Conservation (phyloP, 1,140 invertebrate species). For the Psilanteris sp. region DNA sequence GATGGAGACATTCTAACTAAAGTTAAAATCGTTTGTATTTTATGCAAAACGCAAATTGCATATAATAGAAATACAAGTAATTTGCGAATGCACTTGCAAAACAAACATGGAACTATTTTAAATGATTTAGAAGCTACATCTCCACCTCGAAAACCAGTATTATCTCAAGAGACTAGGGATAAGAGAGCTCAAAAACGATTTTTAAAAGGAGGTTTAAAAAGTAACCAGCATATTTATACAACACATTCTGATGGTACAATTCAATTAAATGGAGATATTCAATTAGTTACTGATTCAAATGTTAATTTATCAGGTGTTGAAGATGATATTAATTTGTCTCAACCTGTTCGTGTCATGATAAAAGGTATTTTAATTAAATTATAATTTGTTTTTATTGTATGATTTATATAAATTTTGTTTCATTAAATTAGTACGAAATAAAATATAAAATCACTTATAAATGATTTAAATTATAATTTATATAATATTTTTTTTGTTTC, state of each 20-base stretch:
- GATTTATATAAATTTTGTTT: too few species aligned
- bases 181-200: conserved; percentile 74
- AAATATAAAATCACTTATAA: too few species aligned
- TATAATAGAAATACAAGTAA: conserved; percentile 85
- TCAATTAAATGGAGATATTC: conserved; percentile 78
- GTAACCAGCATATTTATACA: conserved; percentile 76
- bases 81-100: conserved; percentile 82
- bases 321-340: conserved; percentile 72
- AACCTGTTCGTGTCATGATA: conserved; percentile 74
- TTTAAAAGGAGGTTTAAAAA: conserved; percentile 69
- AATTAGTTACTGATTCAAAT: conserved; percentile 77
- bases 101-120: conserved; percentile 81
- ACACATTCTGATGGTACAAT: conserved; percentile 78
- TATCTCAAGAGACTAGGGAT: conserved; percentile 74
- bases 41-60: conserved; percentile 83
- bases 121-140: conserved; percentile 75
- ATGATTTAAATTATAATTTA: too few species aligned
- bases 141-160: conserved; percentile 68
- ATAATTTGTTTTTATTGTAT: too few species aligned
- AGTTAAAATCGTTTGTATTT: conserved; percentile 82
- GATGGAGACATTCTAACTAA: conserved; percentile 83
- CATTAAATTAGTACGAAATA: too few species aligned
- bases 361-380: too few species aligned
- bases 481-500: conserved; percentile 3
- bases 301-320: conserved; percentile 71